phyloP scores from a whole-genome alignment of 2,113 vertebrate species.

The Octodon degus region DNA sequence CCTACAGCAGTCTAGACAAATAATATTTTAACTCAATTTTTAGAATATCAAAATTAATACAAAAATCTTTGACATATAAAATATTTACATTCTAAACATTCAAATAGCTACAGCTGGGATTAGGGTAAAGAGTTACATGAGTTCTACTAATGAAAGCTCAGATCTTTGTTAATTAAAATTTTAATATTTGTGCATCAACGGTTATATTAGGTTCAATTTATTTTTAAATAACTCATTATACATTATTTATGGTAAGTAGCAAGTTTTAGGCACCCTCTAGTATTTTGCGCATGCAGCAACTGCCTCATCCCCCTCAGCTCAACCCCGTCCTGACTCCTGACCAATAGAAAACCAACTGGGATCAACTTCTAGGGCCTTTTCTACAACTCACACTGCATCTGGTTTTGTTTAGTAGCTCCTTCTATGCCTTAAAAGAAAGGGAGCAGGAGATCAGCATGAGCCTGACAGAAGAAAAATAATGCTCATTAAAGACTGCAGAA shows the following conservation, averaged over 20 bases:
- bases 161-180: slow-evolving; percentile 18
- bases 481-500: neutral
- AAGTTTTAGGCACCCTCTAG: neutral
- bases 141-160: neutral
- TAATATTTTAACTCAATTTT: neutral
- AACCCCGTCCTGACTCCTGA: neutral
- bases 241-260: slow-evolving; percentile 2
- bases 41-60: neutral
- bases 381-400: neutral
- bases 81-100: slow-evolving; percentile 32
- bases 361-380: neutral
- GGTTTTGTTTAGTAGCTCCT: neutral
- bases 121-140: neutral
- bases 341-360: neutral
- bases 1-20: neutral
- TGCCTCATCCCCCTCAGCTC: neutral
- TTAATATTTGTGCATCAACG: neutral
- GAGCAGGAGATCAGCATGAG: neutral
- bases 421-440: neutral
- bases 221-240: neutral
- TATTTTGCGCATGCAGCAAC: neutral
- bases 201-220: slow-evolving; percentile 8
- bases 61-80: slow-evolving; percentile 36
- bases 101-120: neutral
- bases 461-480: neutral